Conservation (phyloP, 2,797 vertebrate species). For the Cichlasoma orientale region DNA sequence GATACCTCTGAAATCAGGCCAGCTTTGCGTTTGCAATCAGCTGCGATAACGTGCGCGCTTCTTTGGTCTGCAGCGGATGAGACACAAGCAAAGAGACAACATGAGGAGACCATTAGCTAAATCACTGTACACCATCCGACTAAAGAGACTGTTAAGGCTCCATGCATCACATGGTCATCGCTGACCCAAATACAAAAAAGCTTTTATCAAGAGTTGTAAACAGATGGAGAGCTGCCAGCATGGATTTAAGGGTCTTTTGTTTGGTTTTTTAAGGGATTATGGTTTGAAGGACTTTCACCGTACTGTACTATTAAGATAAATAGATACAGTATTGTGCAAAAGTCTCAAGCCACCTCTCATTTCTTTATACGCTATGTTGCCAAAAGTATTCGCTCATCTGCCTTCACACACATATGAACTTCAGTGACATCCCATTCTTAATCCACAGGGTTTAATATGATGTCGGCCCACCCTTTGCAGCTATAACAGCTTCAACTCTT, state of each 20-base stretch:
- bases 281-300: not conserved
- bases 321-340: not conserved
- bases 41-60: not conserved
- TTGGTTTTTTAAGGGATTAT: slow-evolving; percentile 49
- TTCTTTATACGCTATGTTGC: not conserved
- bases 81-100: slow-evolving; percentile 1
- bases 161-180: slow-evolving; percentile 30
- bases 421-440: too few species aligned
- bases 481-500: too few species aligned
- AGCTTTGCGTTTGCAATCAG: not conserved
- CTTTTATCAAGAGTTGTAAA: slow-evolving; percentile 54
- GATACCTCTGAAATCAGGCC: not conserved
- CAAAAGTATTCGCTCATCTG: too few species aligned
- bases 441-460: too few species aligned
- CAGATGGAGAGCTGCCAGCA: slow-evolving; percentile 30
- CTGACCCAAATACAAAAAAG: slow-evolving; percentile 70
- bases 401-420: too few species aligned
- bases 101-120: slow-evolving; percentile 26
- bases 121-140: slow-evolving; percentile 20
- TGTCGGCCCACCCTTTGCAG: too few species aligned
- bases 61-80: not conserved
- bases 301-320: not conserved
- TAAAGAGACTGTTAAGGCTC: slow-evolving; percentile 38
- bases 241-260: slow-evolving; percentile 51
- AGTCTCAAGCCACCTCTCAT: not conserved